Evolutionary conservation across 2,113 vertebrate species (phyloP).

Genomic region (Corythoichthys haematopterus): DNA sequence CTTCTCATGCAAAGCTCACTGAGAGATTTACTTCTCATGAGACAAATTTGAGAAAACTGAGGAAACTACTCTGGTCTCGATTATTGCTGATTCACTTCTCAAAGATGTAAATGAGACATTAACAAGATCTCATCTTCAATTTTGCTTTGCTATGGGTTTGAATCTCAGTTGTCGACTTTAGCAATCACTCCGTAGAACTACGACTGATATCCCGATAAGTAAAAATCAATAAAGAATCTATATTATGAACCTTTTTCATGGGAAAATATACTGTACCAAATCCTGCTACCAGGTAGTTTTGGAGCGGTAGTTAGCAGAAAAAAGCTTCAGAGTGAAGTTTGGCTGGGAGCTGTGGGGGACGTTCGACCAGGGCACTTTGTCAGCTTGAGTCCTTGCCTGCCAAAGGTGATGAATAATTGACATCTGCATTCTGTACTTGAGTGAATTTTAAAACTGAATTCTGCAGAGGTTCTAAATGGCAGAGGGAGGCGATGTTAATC

Average conservation of each 20-base stretch:
- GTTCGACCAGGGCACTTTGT: conserved; percentile 56
- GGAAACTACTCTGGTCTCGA: no score
- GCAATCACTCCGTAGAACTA: not conserved
- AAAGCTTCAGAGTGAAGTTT: not conserved
- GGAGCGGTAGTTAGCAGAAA: not conserved
- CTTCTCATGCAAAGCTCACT: no score
- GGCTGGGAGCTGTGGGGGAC: not conserved
- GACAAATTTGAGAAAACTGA: no score
- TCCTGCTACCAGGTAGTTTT: not conserved
- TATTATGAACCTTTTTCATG: no score
- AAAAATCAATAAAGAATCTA: no score
- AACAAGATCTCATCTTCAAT: no score
- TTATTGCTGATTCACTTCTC: no score
- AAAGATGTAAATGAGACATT: no score
- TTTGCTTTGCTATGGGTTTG: not conserved
- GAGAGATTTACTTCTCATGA: no score
- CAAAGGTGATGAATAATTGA: conserved; percentile 72
- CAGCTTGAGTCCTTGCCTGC: conserved; percentile 33
- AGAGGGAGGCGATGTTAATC: conserved; percentile 61
- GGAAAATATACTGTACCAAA: not conserved
- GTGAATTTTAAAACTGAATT: conserved; percentile 73
- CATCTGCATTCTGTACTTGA: conserved; percentile 67
- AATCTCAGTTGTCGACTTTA: not conserved
- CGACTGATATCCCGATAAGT: not conserved
- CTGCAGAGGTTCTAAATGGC: conserved; percentile 73